Percentiles rank a stretch among this genome's conserved stretches.
These are phyloP conservation scores for Prenolepis imparis DNA, from an alignment of 2,888 invertebrate species.

Conservation along the genomic window DNA sequence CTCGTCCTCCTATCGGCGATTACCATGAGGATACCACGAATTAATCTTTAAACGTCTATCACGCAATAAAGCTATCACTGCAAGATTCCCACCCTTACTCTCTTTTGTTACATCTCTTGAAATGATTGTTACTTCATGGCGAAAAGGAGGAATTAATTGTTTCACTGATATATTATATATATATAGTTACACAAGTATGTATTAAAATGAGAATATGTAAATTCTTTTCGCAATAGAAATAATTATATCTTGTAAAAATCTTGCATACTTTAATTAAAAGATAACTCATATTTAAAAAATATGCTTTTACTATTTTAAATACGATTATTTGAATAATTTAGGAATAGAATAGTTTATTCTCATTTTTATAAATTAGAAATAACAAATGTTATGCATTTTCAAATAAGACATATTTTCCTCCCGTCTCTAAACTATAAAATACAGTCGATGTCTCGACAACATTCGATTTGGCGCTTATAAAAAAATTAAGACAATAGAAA, in stretches of 20 bases:
- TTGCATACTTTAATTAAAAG: neutral
- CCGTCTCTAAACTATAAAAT: neutral
- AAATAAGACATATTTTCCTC: neutral
- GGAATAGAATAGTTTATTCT: neutral
- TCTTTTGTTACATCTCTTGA: conserved; percentile 47
- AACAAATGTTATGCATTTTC: neutral
- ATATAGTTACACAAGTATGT: neutral
- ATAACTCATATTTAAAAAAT: neutral
- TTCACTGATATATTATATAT: neutral
- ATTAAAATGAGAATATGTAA: conserved; percentile 3
- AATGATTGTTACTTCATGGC: conserved; percentile 18
- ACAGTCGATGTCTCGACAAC: neutral
- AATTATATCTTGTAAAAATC: neutral
- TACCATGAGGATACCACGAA: conserved; percentile 62
- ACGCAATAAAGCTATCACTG: conserved; percentile 60
- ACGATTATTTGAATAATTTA: neutral
- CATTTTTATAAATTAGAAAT: neutral
- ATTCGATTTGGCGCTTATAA: neutral
- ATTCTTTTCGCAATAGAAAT: neutral
- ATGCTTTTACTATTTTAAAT: neutral
- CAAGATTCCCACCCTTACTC: conserved; percentile 20
- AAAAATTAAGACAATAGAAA: neutral
- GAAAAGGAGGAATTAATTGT: conserved; percentile 31
- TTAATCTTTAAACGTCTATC: conserved; percentile 68
- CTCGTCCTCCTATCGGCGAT: conserved; percentile 53